phyloP scores from a whole-genome alignment of 1,140 invertebrate species.

The Macrocentrus cingulum region DNA sequence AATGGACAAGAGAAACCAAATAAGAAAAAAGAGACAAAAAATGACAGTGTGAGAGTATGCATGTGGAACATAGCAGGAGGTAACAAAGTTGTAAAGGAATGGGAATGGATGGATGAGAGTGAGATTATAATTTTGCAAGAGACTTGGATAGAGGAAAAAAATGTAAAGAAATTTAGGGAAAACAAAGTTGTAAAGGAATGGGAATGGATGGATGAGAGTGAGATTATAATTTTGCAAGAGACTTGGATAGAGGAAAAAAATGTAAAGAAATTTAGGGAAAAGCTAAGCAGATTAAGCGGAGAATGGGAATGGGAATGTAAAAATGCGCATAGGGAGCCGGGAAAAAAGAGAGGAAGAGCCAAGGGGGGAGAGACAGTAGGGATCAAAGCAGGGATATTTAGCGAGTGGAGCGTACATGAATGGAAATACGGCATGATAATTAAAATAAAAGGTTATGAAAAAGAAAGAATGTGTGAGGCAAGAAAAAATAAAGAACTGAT shows the following conservation, averaged over 20 bases:
- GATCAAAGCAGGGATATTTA: conserved; percentile 18
- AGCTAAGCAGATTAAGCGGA: conserved; percentile 11
- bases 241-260: conserved; percentile 33
- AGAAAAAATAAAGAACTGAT: too few species aligned
- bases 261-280: conserved; percentile 15
- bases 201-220: conserved; percentile 22
- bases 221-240: conserved; percentile 25
- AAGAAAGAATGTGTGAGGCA: too few species aligned
- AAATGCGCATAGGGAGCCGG: too few species aligned
- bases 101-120: too few species aligned
- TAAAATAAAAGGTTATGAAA: neutral
- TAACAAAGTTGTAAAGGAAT: too few species aligned
- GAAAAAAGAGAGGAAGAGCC: conserved; percentile 28
- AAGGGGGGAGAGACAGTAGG: conserved; percentile 28
- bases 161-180: too few species aligned
- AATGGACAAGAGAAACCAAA: neutral
- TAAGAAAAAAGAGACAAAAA: neutral
- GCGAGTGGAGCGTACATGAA: conserved; percentile 2
- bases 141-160: too few species aligned
- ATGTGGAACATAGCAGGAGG: conserved; percentile 25
- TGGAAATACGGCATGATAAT: conserved; percentile 16
- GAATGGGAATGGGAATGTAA: conserved; percentile 21
- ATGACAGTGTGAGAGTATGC: neutral
- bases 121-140: too few species aligned
- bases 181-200: conserved; percentile 26